Base-by-base conservation (phyloP, 2,888 invertebrate species). In the Aradus depressus region DNA sequence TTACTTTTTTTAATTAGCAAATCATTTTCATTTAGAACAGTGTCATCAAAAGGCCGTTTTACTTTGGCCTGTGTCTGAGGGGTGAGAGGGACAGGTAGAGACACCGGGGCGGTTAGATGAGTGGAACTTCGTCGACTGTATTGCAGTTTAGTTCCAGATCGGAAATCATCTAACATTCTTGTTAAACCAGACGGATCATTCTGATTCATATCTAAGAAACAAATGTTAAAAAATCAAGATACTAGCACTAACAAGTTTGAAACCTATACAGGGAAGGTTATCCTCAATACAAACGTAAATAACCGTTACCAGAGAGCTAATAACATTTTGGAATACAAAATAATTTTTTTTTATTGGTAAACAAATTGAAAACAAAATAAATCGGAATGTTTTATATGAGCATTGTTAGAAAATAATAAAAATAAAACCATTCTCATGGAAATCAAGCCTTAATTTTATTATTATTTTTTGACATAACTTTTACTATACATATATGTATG, bases 111-210 rank as follows among this genome's bases (percentile, higher is more conserved):
- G n/a, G 48, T 39, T 12, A 54, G 47, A 23, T 42, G 44, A 4
- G 44, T 25, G 10, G 37, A 34, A 28, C 39, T 51, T 34, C 41
- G 44, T 35, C 49, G 41, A 14, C 53, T 26, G 14, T 49, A 51
- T 38, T 51, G 21, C 48, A 52, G 35, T 34, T 34, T 60, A 3
- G 63, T 52, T 12, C 62, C 62, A 5, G 66, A 65, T 49, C 63
- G 62, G 21, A 68, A 53, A 48, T 67, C 66, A 37, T 66, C 63
- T 14, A 68, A 63, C 64, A 67, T 66, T 61, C 66, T 64, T 1
- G 65, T 64, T 2, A 67, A 60, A 51, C 65, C 62, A 8, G 67
- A 65, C 16, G 68, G 67, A 62, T 65, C 67, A 5, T 65, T 60
- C 21, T 28, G 31, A 21, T 44, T 38, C 44, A 43, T 44, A 16